Base-by-base conservation (phyloP, 1,140 invertebrate species). In the Trachymyrmex cornetzi region DNA sequence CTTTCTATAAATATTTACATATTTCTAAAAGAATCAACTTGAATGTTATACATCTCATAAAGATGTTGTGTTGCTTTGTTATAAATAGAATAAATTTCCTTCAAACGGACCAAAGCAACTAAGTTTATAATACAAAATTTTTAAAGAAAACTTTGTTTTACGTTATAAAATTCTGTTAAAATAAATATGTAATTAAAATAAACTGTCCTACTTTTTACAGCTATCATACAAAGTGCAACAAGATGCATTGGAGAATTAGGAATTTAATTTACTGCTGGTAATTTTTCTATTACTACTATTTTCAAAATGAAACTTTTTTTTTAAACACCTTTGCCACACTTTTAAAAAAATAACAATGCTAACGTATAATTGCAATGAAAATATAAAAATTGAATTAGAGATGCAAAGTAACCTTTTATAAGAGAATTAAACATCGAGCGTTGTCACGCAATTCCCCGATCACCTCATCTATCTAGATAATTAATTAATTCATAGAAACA, bases 381-480 rank as follows among this genome's bases (percentile, higher is more conserved):
- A 86, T 30, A 11, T 61, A 84, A 22, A 59, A 85, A 85, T 75
- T 53, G 14, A 12, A 84, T 84, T 87, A 81, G 55, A 75, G 3
- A 38, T 75, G 48, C 22, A n/a, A 61, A 66, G 48, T 16, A 34
- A 80, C 6, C 14, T 19, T 38, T 38, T 27, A 19, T 6, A 82
- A 71, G 63, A 59, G 34, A 77, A 67, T 87, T 84, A 75, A 61
- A 74, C 3, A 55, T 55, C 0, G 1, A 69, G 34, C 19, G 44
- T 85, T 53, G 44, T 82, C 82, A 86, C 87, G 87, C 74, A 85
- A 88, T 30, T 86, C 82, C 74, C 87, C 16, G 55, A 77, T 86
- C 87, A 12, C 66, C 59, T n/a, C 27, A 48, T 86, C 59, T 48
- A 66, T 77, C 53, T 85, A n/a, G n/a, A 71, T 87, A 85, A 87